Evolutionary conservation across 2,888 invertebrate genomes (phyloP).

Genomic region (Podabrus alpinus): DNA sequence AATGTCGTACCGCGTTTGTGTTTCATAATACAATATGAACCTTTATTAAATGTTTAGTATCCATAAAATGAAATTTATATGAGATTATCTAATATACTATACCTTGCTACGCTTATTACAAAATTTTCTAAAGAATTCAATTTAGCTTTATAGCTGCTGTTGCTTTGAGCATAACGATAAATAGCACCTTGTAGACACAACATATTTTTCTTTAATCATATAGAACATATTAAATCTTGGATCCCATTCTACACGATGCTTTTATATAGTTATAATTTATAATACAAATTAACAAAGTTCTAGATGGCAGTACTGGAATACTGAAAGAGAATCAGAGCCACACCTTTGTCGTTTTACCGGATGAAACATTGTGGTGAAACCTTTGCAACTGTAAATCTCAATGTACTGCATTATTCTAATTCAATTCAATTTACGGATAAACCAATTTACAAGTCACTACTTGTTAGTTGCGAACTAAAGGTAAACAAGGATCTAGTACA

Average conservation of each 20-base stretch:
- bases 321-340: neutral
- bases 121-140: conserved; percentile 27
- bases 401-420: too few relatives aligned
- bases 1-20: conserved; percentile 26
- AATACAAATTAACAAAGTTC: neutral
- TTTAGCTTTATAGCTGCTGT: conserved; percentile 25
- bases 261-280: neutral
- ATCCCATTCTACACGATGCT: neutral
- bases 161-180: conserved; percentile 19
- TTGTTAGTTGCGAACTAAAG: too few relatives aligned
- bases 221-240: neutral
- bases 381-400: neutral
- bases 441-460: too few relatives aligned
- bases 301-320: neutral
- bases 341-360: neutral
- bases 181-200: neutral
- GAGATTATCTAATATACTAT: conserved; percentile 25
- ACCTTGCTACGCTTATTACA: conserved; percentile 26
- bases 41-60: conserved; percentile 32
- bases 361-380: neutral
- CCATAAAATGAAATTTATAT: conserved; percentile 31
- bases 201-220: neutral
- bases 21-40: conserved; percentile 26
- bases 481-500: too few relatives aligned
- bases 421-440: too few relatives aligned